phyloP scores from a whole-genome alignment of 2,797 vertebrate genomes.

The Lepilemur septentrionalis region DNA sequence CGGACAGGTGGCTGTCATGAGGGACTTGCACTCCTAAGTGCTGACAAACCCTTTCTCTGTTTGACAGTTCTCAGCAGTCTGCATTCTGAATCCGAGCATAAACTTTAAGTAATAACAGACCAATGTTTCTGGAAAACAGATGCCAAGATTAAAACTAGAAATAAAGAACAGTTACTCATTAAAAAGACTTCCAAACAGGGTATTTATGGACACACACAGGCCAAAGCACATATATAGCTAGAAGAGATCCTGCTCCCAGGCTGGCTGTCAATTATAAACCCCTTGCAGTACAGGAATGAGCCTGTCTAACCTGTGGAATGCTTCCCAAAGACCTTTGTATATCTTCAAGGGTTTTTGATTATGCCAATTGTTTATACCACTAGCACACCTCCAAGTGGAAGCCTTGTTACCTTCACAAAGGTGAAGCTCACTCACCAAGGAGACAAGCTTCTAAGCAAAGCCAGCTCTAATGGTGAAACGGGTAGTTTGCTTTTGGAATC shows the following conservation, averaged over 20 bases:
- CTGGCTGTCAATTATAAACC: not conserved
- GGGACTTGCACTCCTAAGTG: accelerated
- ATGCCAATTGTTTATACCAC: not conserved
- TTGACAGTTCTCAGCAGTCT: not conserved
- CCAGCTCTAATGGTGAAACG: not conserved
- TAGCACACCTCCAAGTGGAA: not conserved
- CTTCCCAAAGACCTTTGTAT: not conserved
- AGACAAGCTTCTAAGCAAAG: not conserved
- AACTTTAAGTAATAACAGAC: conserved; percentile 43
- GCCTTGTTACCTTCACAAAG: not conserved
- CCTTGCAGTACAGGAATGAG: not conserved
- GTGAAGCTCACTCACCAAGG: not conserved
- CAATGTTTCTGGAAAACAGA: conserved; percentile 47
- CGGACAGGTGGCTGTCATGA: not conserved
- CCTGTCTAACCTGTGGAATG: not conserved
- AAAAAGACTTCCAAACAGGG: not conserved
- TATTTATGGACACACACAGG: not conserved
- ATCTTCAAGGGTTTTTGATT: not conserved
- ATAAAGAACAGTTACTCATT: conserved; percentile 2
- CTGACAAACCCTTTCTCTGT: not conserved
- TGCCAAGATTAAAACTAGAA: conserved; percentile 40
- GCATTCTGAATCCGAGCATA: conserved; percentile 13
- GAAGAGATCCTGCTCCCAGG: not conserved
- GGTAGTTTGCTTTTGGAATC: not conserved
- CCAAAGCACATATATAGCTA: not conserved